Evolutionary conservation across 1,140 invertebrate species (phyloP).

Genomic region (Agrypnia vestita): DNA sequence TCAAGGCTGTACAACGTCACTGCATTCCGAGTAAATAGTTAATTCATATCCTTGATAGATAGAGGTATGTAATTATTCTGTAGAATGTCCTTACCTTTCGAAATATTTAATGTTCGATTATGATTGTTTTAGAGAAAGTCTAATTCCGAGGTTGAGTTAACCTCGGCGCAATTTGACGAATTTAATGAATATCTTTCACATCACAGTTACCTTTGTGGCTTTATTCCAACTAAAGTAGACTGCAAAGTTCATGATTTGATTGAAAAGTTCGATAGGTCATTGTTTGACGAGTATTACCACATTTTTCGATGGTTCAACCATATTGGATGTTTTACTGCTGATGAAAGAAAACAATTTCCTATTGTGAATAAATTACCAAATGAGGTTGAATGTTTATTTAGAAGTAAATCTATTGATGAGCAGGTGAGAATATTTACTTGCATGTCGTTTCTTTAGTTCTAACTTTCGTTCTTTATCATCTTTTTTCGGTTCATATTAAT

Average conservation of each 20-base stretch:
- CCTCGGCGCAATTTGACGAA: slow-evolving; percentile 24
- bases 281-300: slow-evolving; percentile 67
- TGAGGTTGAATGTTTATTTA: slow-evolving; percentile 61
- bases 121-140: slow-evolving; percentile 44
- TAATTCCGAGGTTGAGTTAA: slow-evolving; percentile 38
- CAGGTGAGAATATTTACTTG: slow-evolving; percentile 66
- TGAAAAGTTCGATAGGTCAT: slow-evolving; percentile 60
- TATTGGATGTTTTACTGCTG: slow-evolving; percentile 74
- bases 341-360: slow-evolving; percentile 70
- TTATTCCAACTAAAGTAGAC: slow-evolving; percentile 72
- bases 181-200: slow-evolving; percentile 66
- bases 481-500: slow-evolving; percentile 50
- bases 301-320: slow-evolving; percentile 76
- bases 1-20: slow-evolving; percentile 49
- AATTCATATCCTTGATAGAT: slow-evolving; percentile 38
- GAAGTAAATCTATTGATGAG: slow-evolving; percentile 63
- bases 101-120: slow-evolving; percentile 24
- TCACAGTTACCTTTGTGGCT: slow-evolving; percentile 75
- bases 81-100: slow-evolving; percentile 17
- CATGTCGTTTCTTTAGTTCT: slow-evolving; percentile 49
- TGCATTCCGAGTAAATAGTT: slow-evolving; percentile 35
- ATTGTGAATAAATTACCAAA: slow-evolving; percentile 62
- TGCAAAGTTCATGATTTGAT: slow-evolving; percentile 69
- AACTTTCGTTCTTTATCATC: slow-evolving; percentile 45
- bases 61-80: slow-evolving; percentile 3